These are phyloP conservation scores for Ardeotis arabs DNA, from an alignment of 2,113 vertebrate species.

Conservation along the genomic window DNA sequence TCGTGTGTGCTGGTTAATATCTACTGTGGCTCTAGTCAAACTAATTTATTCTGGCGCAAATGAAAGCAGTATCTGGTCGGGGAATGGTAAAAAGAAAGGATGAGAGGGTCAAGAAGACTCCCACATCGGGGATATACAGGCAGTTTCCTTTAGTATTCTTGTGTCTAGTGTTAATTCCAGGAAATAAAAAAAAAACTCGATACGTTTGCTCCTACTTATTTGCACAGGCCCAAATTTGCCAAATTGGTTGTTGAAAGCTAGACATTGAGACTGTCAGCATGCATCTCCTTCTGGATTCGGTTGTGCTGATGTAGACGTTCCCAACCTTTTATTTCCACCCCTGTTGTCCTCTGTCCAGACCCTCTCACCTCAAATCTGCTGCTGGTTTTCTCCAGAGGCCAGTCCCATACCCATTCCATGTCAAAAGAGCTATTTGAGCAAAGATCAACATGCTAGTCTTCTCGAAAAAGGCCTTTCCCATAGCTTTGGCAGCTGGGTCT, in stretches of 20 bases:
- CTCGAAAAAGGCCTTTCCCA: neutral
- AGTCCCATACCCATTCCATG: neutral
- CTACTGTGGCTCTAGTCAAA: neutral
- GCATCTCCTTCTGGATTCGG: constrained; percentile 28
- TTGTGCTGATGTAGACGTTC: constrained; percentile 5
- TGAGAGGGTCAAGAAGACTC: neutral
- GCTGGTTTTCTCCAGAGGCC: neutral
- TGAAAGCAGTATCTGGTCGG: neutral
- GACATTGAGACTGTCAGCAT: constrained; percentile 39
- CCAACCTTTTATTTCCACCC: neutral
- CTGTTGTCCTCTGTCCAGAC: accelerated
- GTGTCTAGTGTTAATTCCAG: constrained; percentile 22
- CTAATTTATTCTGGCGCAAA: neutral
- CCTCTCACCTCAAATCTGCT: neutral
- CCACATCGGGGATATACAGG: neutral
- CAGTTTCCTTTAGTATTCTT: neutral
- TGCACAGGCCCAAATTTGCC: constrained; percentile 9
- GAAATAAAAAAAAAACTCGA: constrained; percentile 54
- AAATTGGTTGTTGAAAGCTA: constrained; percentile 43
- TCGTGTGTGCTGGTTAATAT: neutral
- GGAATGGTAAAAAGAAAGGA: neutral
- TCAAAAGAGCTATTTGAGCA: neutral
- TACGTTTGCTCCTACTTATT: constrained; percentile 54
- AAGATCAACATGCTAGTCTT: neutral
- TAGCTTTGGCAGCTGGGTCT: neutral